Evolutionary conservation across 2,797 vertebrate species (phyloP), one percentile per base, ranked within the genome.

Genomic region (Buphagus erythrorhynchus): DNA sequence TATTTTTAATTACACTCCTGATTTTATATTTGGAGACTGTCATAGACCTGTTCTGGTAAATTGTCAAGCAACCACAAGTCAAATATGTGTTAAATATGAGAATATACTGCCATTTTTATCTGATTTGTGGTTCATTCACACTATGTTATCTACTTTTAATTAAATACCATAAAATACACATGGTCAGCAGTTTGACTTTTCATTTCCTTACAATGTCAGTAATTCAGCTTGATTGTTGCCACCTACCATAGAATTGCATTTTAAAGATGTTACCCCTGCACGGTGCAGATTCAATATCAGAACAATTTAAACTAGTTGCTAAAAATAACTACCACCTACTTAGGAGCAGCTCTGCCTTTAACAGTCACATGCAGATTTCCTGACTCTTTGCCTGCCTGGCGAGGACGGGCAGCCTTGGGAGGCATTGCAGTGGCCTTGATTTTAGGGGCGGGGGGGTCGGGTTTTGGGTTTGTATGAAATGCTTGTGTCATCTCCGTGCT

Each of bases 21-120:
- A 98, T 98, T 99, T 99, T 98, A 98, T 99, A 99, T 99, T 99
- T 99, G 96, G 98, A 98, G 97, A 98, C 97, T 97, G 77, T 98
- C 98, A 98, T 95, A 98, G 98, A 98, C 98, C 98, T 97, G 96
- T 98, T 99, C 98, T 99, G 98, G 98, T 98, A 98, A 98, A 98
- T 98, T 98, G 98, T 98, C 98, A 99, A 99, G 98, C 98, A 98
- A 98, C 98, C 98, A 98, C 98, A 99, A 99, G 98, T 99, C 99
- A 99, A 99, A 99, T 99, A 99, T 98, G 98, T 99, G 99, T 99
- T 99, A 99, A 99, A 99, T 99, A 99, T 99, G 99, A 99, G 99
- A 99, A 99, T 99, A 99, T 98, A 98, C 97, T 98, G 97, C 98
- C 98, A 99, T 99, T 97, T 99, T 99, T 99, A 99, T 99, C 99